Base-by-base conservation (phyloP, 2,888 invertebrate species). In the Sialis lutaria region DNA sequence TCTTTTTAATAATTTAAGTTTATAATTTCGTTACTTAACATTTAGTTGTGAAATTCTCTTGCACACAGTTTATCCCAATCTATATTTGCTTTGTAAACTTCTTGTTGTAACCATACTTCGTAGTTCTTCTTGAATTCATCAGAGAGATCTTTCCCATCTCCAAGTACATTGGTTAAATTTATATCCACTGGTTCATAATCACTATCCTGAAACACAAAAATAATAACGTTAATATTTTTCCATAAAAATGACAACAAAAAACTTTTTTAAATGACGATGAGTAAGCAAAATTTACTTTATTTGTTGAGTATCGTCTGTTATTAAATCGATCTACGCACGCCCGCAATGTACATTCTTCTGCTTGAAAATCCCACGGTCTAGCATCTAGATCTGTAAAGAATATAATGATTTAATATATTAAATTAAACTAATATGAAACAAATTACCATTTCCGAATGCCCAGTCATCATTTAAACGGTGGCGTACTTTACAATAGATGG, bases 381-480 rank as follows among this genome's bases (percentile, higher is more conserved):
- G 95, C 95, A 68, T 97, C 95, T 57, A 96, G 77, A 70, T 96
- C 89, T 79, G 49, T 32, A 57, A 22, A 22, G 4, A 4, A 22
- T n/a, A 22, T 22, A 22, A 22, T 22, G 30, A 30, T 44, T 6
- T 12, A 22, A 13, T 4, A 39, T 30, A 22, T 22, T 22, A 22
- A 22, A 22, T 22, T 22, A 22, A 22, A 22, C 22, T 4, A 22
- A 22, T 22, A 22, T 22, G 22, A 22, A 22, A 22, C 34, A 33
- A 50, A 57, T 61, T 64, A 79, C 79, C 88, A 70, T 98, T 98
- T 46, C 97, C 97, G 70, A 89, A 98, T 4, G 98, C 98, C 98
- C 98, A 99, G 65, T 99, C 98, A 63, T 99, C 98, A 60, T 96
- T 97, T 40, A 98, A 72, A 47, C 96, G 77, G 68, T 96, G 95